Base-by-base conservation (phyloP, 2,113 vertebrate genomes). In the Sclerurus mexicanus region DNA sequence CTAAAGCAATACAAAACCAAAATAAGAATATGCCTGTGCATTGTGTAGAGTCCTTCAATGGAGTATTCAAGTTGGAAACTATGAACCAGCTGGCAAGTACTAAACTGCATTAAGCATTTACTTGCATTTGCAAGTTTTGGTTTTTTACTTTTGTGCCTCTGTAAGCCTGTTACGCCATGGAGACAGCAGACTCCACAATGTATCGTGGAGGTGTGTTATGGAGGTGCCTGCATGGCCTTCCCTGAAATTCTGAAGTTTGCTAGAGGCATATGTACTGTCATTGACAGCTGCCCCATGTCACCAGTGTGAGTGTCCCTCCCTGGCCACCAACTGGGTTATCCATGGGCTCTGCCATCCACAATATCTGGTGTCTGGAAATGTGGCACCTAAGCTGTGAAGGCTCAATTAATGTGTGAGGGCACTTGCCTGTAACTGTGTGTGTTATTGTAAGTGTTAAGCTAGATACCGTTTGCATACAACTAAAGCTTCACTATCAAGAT, bases 131-230 rank as follows among this genome's bases (percentile, higher is more conserved):
- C 25, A 53, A 18, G 31, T 33, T 79, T 79, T 79, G 25, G 0
- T 7, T 39, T 69, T 90, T 87, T 10, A 40, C 4, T 74, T 81
- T 53, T 49, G 7, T 37, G 10, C 40, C 9, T 66, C 20, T 3
- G 0, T 50, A 10, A 4, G 4, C 3, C 2, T 81, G 8, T 46
- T 46, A 25, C 0, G 40, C 3, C 4, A 6, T 46, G 22, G n/a
- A 72, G 24, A 39, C 19, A 49, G 33, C 31, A 82, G 55, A 53
- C 50, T 52, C 25, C 50, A 52, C 25, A 52, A 7, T 59, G 9
- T 59, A 50, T 15, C 4, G 2, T 40, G 25, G 56, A 74, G 19
- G n/a, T n/a, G 12, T n/a, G 55, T 15, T 4, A 2, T 42, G 28
- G 66, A 74, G 19, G 37, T 9, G 0, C 22, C 17, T 63, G 5